Base-by-base conservation (phyloP, 2,888 invertebrate species). In the Orthonevra nobilis region DNA sequence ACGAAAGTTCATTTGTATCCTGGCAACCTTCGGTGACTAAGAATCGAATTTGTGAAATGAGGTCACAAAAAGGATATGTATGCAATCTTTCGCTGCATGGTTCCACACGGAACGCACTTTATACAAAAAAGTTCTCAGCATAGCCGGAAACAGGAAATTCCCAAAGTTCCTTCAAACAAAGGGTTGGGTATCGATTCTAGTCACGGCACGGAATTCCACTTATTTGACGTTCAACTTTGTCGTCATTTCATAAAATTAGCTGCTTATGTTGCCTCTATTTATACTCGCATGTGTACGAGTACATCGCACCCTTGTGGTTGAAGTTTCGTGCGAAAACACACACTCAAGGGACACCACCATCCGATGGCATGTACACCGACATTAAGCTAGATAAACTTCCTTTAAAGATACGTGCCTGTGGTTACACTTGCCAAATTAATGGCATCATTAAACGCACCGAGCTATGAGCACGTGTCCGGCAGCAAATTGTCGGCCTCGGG, bases 211-310 rank as follows among this genome's bases (percentile, higher is more conserved):
- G 15, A 14, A 28, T 46, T 48, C 17, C 10, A 48, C 9, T 32
- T 32, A 32, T 28, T 46, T 26, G 28, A 28, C 44, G 12, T 26
- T 26, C 1, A 44, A 44, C 3, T 12, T 44, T 3, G 56, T 28
- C 14, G 58, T 58, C 58, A 58, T 42, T 17, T 40, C 23, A 42
- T 30, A 28, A 19, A 42, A 58, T 58, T 58, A 42, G 58, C 20
- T 32, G 23, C 58, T 38, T 15, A 40, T 38, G 54, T 40, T 54
- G 10, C 28, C 26, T n/a, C 4, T 7, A 19, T 50, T 50, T 17
- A 50, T 50, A 20, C 32, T n/a, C 12, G 9, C 17, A 17, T 23
- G n/a, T n/a, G n/a, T n/a, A n/a, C n/a, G n/a, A n/a, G n/a, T n/a
- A n/a, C n/a, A n/a, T 36, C 20, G 10, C 28, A 17, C 40, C 10